Percentiles rank a stretch among this genome's conserved stretches.
These are phyloP conservation scores for western clawed frog (Xenopus tropicalis) DNA, from an alignment of 2,113 vertebrate species.

Conservation along the genomic window UCB_Xtro_10.0 CM004444.2:99469501-99470000, in stretches of 20 bases:
- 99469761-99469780: constrained; percentile 7
- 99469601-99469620: constrained; percentile 1
- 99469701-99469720: constrained; percentile 25
- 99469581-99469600: too few species aligned
- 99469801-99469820: constrained; percentile 8
- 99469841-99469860: constrained; percentile 4
- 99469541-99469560: too few species aligned
- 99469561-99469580: too few species aligned
- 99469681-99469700: constrained; percentile 29
- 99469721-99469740: constrained; percentile 9
- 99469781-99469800: constrained; percentile 21
- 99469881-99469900: neutral
- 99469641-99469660: constrained; percentile 31
- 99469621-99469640: constrained; percentile 19
- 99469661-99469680: constrained; percentile 23
- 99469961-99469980: too few species aligned
- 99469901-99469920: neutral
- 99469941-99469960: too few species aligned
- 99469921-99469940: neutral
- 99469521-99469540: too few species aligned
- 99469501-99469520: too few species aligned
- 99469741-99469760: constrained; percentile 10
- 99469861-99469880: neutral
- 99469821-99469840: constrained; percentile 15
- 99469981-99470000: too few species aligned